Conservation (phyloP, 2,888 invertebrate genomes). For the Chrysopilus asiliformis region DNA sequence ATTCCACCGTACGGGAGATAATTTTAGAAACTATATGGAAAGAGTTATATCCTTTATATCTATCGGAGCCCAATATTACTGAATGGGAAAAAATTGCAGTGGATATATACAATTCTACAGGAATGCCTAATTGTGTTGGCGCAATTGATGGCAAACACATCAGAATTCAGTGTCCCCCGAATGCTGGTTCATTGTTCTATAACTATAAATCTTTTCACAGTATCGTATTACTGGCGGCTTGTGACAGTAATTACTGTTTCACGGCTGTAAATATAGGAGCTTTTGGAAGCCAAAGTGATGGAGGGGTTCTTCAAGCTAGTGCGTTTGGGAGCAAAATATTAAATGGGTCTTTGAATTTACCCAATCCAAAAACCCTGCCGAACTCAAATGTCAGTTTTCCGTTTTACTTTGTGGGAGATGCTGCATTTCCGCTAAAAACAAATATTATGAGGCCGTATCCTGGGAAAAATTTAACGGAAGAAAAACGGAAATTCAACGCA, state of each 20-base stretch:
- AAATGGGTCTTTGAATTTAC: slow-evolving; percentile 12
- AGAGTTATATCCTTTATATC: slow-evolving; percentile 8
- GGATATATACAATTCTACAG: slow-evolving; percentile 11
- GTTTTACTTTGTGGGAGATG: slow-evolving; percentile 17
- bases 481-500: slow-evolving; percentile 18
- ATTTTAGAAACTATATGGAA: slow-evolving; percentile 12
- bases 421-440: slow-evolving; percentile 16
- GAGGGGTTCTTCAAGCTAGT: slow-evolving; percentile 2
- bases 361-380: slow-evolving; percentile 6
- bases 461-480: slow-evolving; percentile 11
- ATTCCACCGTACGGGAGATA: slow-evolving; percentile 16
- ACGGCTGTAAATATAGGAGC: slow-evolving; percentile 13
- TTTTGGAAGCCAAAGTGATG: too few species aligned
- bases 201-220: slow-evolving; percentile 14
- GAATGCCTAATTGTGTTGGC: slow-evolving; percentile 17
- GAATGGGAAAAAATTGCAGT: slow-evolving; percentile 15
- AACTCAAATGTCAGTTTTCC: slow-evolving; percentile 9
- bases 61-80: slow-evolving; percentile 9
- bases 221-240: slow-evolving; percentile 15
- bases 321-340: slow-evolving; percentile 15
- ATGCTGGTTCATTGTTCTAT: slow-evolving; percentile 14
- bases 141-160: slow-evolving; percentile 16
- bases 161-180: slow-evolving; percentile 16
- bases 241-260: too few species aligned
- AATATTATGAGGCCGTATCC: slow-evolving; percentile 19